Evolutionary conservation across 1,140 invertebrate species (phyloP), one percentile per base, ranked within the genome.

Genomic region (Andrena cerasifolii): DNA sequence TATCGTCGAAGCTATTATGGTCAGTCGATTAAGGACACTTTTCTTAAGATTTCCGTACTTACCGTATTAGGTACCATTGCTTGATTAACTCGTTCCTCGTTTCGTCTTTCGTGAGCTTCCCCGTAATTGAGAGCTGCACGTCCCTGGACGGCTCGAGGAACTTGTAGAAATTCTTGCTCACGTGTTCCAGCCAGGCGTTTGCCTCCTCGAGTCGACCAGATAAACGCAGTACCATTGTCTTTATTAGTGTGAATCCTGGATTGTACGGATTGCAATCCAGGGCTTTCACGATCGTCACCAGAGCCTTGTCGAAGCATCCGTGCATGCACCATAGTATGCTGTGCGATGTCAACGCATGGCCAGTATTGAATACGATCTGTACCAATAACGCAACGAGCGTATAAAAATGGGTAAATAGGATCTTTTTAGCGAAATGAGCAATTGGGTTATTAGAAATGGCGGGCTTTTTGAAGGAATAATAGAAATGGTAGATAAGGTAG

Each of bases 201-300:
- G 82, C 79, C 74, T 84, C 82, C 0, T 53, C 31, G n/a, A 78
- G 49, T 8, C 82, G 78, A 12, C 84, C 84, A 2, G 79, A 86
- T 16, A 84, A 16, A 36, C 84, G 76, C 14, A 86, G 40, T 2
- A 84, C 40, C 3, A 86, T 74, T 0, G 76, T 47, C 58, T 86
- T 86, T 10, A 86, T 36, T 28, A 86, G 56, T 43, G 47, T 84
- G 47, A 76, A 86, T 24, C 79, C 82, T 24, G 82, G 84, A 77
- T 86, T 86, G 33, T 70, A 84, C 7, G 84, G 84, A 77, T 84
- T 78, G 28, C 79, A 84, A 21, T 84, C 79, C 2, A 80, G n/a
- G 5, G 56, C 79, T 24, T 83, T 83, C 28, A 78, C 67, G 0
- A 77, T 75, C 1, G 74, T 61, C n/a, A 78, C 33, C 21, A 85